A percentile compares a stretch with the other conserved stretches of the same genome.
These are phyloP conservation scores for Cyprinus carpio DNA, from an alignment of 2,113 vertebrate species.

Conservation along the genomic window DNA sequence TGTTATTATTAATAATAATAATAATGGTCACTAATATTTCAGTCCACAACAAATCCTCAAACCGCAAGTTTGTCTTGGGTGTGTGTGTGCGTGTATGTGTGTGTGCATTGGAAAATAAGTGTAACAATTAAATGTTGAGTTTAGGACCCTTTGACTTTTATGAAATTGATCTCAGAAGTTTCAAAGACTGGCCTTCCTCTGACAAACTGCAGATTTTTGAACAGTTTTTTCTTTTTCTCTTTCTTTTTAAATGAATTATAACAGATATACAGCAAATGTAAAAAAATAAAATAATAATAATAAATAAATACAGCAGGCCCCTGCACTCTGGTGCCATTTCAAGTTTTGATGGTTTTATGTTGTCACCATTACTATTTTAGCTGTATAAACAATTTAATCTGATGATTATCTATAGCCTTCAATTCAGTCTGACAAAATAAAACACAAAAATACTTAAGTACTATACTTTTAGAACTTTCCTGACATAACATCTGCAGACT, in stretches of 20 bases:
- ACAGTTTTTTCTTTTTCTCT: too few species aligned
- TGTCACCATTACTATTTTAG: background rate
- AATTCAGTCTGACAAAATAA: too few species aligned
- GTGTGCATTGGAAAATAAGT: constrained; percentile 45
- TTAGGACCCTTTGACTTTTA: constrained; percentile 40
- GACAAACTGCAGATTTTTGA: background rate
- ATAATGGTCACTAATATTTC: too few species aligned
- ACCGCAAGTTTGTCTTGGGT: background rate
- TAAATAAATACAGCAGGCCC: background rate
- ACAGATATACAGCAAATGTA: background rate
- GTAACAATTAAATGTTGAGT: constrained; percentile 57
- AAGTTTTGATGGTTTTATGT: background rate
- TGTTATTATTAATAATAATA: too few species aligned
- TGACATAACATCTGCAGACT: background rate
- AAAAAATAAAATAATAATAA: too few species aligned
- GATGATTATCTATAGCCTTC: background rate
- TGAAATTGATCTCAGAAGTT: constrained; percentile 23
- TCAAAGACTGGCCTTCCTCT: background rate
- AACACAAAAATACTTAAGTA: too few species aligned
- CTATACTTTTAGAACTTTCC: too few species aligned
- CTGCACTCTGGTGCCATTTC: background rate
- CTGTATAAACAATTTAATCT: background rate
- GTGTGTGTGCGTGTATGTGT: constrained; percentile 27
- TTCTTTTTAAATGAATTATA: background rate
- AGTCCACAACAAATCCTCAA: too few species aligned